These are phyloP conservation scores for Pygocentrus nattereri DNA, from an alignment of 2,797 vertebrate species.

Conservation along the genomic window DNA sequence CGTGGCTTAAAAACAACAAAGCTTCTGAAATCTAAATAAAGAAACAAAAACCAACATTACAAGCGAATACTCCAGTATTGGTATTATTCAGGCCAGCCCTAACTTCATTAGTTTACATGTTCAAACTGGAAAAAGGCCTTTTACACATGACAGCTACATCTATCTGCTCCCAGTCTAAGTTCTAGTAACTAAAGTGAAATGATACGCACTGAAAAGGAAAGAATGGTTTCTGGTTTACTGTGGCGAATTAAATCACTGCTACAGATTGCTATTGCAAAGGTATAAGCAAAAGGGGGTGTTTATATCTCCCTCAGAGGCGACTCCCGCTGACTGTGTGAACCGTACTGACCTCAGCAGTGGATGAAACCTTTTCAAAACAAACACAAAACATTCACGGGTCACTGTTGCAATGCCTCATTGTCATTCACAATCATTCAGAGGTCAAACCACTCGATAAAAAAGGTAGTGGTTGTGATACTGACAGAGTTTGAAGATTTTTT, in stretches of 20 bases:
- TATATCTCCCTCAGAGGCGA: not conserved
- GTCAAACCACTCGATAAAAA: conserved; percentile 6
- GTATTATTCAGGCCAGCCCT: no score
- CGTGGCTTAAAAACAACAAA: no score
- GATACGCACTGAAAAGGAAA: not conserved
- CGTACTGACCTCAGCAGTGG: conserved; percentile 11
- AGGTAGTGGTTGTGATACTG: not conserved
- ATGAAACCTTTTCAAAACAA: not conserved
- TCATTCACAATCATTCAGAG: conserved; percentile 20
- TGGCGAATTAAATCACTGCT: conserved; percentile 9
- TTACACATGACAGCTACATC: not conserved
- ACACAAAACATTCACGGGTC: not conserved
- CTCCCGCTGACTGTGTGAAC: not conserved
- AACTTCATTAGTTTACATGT: not conserved
- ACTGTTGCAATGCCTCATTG: not conserved
- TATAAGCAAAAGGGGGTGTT: not conserved
- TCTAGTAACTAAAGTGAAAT: conserved; percentile 5
- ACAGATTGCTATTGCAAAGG: conserved; percentile 11
- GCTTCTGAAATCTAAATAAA: no score
- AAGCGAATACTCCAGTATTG: no score
- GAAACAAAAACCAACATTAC: no score
- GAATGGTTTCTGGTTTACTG: not conserved
- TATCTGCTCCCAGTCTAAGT: not conserved
- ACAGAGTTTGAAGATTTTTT: not conserved
- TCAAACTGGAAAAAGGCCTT: not conserved